Evolutionary conservation across 2,113 vertebrate genomes (phyloP), one percentile per base, ranked within the genome.

Genomic region (Sclerurus mexicanus): DNA sequence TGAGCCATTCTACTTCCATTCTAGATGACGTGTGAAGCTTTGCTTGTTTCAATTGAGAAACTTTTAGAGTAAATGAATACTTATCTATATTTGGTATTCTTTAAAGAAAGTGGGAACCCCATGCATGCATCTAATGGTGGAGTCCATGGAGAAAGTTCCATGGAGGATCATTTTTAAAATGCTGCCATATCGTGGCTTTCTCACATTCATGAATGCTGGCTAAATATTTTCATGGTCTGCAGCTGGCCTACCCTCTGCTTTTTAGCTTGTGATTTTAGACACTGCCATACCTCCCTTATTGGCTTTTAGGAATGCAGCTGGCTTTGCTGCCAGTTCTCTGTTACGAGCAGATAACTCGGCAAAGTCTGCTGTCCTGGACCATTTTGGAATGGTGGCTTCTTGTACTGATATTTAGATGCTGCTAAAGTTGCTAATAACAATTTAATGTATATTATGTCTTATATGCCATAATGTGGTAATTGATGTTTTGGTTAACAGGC

Each of bases 41-140:
- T 96, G 95, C 92, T 93, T 96, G 92, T 96, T 96, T 95, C 93
- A 94, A 89, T 78, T 90, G 78, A 92, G 93, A 96, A 95, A 93
- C 90, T 92, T 84, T 25, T 72, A 53, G 73, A 93, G n/a, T 90
- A 89, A 92, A 92, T 71, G 78, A 90, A 79, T 95, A 90, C 67
- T 90, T 91, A 83, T 3, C 42, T 28, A 7, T 74, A 92, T 92
- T 78, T 93, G 76, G 56, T 94, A 86, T 92, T 94, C 73, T 85
- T 90, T 75, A 85, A 94, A 85, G 85, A 74, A 91, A 94, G 83
- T 79, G 90, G 68, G 73, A 92, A 75, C 49, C 46, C 40, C 71
- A 47, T 89, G 91, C 95, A 92, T 93, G 94, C 73, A 78, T 84
- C 83, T 87, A 72, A 93, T 71, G 73, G n/a, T 86, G 87, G 85